Conservation (phyloP, 1,140 invertebrate genomes). For the Sarcophaga bullata region DNA sequence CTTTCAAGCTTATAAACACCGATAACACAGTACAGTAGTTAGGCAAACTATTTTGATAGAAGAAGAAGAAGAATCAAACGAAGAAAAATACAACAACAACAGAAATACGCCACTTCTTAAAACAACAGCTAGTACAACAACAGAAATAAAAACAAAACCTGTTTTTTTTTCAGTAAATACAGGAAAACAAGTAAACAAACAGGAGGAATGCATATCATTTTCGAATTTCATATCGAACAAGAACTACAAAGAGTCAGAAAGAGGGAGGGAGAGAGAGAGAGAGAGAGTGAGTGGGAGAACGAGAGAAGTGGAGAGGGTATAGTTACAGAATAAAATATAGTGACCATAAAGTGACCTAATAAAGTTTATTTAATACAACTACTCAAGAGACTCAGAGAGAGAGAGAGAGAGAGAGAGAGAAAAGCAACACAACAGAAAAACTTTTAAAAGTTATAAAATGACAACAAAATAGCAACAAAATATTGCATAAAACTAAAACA, state of each 20-base stretch:
- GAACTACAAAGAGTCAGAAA: neutral
- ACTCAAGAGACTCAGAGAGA: neutral
- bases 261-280: neutral
- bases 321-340: neutral
- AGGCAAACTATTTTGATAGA: no score
- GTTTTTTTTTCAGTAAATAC: neutral
- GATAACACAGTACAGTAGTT: neutral
- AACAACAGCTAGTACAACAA: neutral
- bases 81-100: neutral
- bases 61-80: no score
- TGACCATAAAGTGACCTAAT: conserved; percentile 21
- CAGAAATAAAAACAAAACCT: no score
- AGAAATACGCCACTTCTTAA: neutral
- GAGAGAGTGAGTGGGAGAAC: neutral
- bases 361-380: conserved; percentile 27
- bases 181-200: neutral
- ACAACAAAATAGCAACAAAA: no score
- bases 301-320: no score
- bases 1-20: neutral
- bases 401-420: no score
- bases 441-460: neutral
- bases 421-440: neutral
- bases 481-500: neutral
- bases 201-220: no score
- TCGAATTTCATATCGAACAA: neutral